phyloP scores from a whole-genome alignment of 2,888 invertebrate genomes.

The Acheta domesticus region DNA sequence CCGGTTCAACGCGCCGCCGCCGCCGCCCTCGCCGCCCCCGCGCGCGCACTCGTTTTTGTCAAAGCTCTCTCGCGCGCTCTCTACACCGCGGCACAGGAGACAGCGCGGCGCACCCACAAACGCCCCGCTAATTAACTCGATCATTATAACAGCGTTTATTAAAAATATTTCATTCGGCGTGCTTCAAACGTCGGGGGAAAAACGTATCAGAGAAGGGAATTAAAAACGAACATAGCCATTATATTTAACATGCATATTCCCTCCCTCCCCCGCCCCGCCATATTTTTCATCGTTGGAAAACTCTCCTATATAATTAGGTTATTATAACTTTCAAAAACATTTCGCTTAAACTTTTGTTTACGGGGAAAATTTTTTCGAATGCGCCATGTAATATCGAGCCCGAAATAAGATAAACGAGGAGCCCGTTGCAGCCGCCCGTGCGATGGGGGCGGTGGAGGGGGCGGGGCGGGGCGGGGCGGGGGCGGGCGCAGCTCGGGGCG shows the following conservation, averaged over 20 bases:
- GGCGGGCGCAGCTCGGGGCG: no score
- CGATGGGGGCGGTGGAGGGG: no score
- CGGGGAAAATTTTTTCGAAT: neutral
- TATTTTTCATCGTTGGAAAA: constrained; percentile 18
- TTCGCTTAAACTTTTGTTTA: constrained; percentile 2
- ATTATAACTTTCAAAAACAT: constrained; percentile 10
- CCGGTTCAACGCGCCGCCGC: neutral
- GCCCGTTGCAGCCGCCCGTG: no score
- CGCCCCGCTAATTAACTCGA: constrained; percentile 9
- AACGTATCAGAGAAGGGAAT: neutral
- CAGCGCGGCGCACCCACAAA: neutral
- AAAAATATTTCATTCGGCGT: constrained; percentile 1
- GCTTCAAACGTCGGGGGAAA: constrained; percentile 7
- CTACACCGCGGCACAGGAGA: neutral
- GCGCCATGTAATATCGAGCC: neutral
- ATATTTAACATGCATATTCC: constrained; percentile 4
- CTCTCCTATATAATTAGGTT: constrained; percentile 11
- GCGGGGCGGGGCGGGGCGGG: no score
- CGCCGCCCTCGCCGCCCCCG: neutral
- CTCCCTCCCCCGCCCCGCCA: neutral
- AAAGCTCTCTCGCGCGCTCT: neutral
- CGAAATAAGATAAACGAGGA: no score
- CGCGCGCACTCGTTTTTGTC: neutral
- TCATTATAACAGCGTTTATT: constrained; percentile 7
- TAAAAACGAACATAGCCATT: constrained; percentile 10